Percentiles rank a stretch among this genome's conserved stretches.
phyloP scores from a whole-genome alignment of 2,113 vertebrate genomes.

The Orientallactaga bullata region DNA sequence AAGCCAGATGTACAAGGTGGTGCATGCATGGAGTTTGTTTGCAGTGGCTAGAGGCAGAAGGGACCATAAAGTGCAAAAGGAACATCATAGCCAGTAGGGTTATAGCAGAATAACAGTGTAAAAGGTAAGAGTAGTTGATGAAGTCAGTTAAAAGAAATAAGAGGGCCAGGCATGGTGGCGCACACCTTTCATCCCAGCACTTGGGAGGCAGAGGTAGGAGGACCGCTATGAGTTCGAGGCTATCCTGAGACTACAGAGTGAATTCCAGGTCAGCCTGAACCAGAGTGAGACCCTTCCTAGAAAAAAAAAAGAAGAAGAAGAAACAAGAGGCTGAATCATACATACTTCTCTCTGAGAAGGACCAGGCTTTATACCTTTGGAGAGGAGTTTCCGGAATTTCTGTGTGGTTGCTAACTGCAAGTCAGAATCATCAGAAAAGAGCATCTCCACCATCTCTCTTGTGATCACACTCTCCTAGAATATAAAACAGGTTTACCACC shows the following conservation, averaged over 20 bases:
- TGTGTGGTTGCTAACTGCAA: constrained; percentile 97
- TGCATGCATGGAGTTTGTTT: too few relatives aligned
- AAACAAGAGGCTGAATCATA: background rate
- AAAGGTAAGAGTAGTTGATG: background rate
- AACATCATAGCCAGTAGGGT: background rate
- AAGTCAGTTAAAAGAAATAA: background rate
- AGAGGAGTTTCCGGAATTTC: constrained; percentile 98
- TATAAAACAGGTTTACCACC: constrained; percentile 59
- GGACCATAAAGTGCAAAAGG: background rate
- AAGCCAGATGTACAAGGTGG: too few relatives aligned
- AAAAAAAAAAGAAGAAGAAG: too few relatives aligned
- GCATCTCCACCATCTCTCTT: constrained; percentile 98
- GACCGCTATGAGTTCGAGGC: too few relatives aligned
- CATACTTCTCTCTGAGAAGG: background rate
- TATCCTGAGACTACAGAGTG: too few relatives aligned
- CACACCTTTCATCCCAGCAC: too few relatives aligned
- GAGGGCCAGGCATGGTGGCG: too few relatives aligned
- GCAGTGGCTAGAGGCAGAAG: background rate
- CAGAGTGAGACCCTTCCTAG: too few relatives aligned
- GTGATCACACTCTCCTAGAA: constrained; percentile 97
- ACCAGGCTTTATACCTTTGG: constrained; percentile 92
- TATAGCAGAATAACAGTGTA: background rate
- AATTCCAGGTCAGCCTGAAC: too few relatives aligned
- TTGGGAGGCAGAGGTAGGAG: too few relatives aligned
- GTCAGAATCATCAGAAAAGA: constrained; percentile 98